phyloP scores from a whole-genome alignment of 2,888 invertebrate genomes.

The Leptinotarsa rubiginosa region DNA sequence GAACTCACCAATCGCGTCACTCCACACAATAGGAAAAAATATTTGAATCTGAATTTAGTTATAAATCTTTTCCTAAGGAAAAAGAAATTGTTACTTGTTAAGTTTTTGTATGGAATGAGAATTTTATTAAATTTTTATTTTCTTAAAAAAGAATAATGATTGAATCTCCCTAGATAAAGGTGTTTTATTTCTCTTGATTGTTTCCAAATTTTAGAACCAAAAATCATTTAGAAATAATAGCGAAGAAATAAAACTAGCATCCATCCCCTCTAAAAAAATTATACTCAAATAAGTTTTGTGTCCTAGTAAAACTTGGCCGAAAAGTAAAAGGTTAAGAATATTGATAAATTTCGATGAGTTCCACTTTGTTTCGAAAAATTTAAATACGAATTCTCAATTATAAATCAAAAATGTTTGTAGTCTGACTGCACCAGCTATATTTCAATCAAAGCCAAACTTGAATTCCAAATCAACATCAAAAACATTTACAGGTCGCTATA shows the following conservation, averaged over 20 bases:
- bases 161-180: conserved; percentile 32
- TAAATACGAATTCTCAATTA: too few species aligned
- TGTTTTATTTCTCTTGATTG: conserved; percentile 40
- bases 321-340: too few species aligned
- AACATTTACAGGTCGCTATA: too few species aligned
- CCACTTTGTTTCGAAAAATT: too few species aligned
- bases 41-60: conserved; percentile 18
- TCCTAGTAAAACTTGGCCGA: too few species aligned
- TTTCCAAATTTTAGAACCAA: conserved; percentile 29
- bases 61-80: conserved; percentile 35
- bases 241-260: not conserved
- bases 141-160: conserved; percentile 40
- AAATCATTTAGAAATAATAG: not conserved
- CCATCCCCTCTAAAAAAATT: not conserved
- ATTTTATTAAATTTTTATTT: conserved; percentile 43
- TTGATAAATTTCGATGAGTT: too few species aligned
- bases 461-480: too few species aligned
- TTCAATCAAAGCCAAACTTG: too few species aligned
- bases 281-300: too few species aligned
- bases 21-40: conserved; percentile 17
- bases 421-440: too few species aligned
- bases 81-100: conserved; percentile 40
- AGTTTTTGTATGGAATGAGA: conserved; percentile 35
- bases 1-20: conserved; percentile 16
- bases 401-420: too few species aligned